phyloP scores from a whole-genome alignment of 92 coral and sea anemone species.

The Scolanthus callimorphus region DNA sequence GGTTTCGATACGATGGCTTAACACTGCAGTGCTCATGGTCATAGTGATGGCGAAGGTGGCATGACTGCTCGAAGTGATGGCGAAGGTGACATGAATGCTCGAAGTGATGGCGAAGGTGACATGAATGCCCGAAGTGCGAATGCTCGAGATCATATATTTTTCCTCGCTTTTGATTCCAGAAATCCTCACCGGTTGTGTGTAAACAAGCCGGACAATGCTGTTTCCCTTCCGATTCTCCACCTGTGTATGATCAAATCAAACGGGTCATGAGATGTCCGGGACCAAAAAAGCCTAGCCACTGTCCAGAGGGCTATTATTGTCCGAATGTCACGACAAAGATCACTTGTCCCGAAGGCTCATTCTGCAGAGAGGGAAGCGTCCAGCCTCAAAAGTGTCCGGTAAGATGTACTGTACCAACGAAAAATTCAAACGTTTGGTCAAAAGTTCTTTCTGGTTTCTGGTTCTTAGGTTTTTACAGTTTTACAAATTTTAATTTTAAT shows the following conservation, averaged over 20 bases:
- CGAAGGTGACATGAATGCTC: too few relatives aligned
- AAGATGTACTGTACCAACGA: too few relatives aligned
- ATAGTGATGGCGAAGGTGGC: not conserved
- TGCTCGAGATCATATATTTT: too few relatives aligned
- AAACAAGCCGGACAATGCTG: constrained; percentile 58
- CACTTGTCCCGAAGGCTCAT: constrained; percentile 57
- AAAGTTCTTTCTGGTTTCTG: too few relatives aligned
- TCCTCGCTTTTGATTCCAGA: constrained; percentile 5
- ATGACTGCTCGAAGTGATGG: too few relatives aligned
- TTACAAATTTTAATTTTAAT: too few relatives aligned
- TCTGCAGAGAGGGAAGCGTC: constrained; percentile 66
- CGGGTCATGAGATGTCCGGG: constrained; percentile 55
- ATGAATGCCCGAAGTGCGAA: too few relatives aligned
- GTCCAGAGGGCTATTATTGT: constrained; percentile 62
- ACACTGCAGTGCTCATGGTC: not conserved
- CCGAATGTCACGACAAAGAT: constrained; percentile 59
- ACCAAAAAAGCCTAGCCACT: constrained; percentile 44
- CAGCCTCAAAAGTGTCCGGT: constrained; percentile 75
- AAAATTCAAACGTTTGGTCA: too few relatives aligned
- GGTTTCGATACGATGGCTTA: too few relatives aligned
- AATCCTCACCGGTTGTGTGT: constrained; percentile 41
- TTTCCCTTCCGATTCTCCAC: constrained; percentile 54
- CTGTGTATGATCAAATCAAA: constrained; percentile 30
- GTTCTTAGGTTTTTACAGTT: too few relatives aligned
- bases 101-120: too few relatives aligned